A percentile compares a stretch with the other conserved stretches of the same genome.
Evolutionary conservation across 2,113 vertebrate species (phyloP).

Genomic region (Salvelinus namaycush): DNA sequence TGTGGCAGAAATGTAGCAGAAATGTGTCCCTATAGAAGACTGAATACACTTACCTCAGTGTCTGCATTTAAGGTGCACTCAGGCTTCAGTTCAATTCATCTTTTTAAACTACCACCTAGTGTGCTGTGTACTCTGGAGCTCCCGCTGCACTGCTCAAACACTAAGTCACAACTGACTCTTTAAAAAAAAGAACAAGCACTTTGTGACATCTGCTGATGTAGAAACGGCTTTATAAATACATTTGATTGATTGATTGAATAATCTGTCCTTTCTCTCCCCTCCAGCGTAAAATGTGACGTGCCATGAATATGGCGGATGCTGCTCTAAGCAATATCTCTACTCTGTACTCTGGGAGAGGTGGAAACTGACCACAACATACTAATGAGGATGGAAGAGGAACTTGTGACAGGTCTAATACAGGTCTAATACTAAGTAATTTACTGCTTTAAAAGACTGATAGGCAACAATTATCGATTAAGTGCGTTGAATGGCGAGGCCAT

Average conservation of each 20-base stretch:
- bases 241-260: no score
- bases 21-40: no score
- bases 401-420: not conserved
- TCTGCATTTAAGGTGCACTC: not conserved
- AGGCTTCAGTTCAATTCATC: constrained; percentile 8
- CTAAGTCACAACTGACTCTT: not conserved
- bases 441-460: not conserved
- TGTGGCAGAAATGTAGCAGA: no score
- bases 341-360: not conserved
- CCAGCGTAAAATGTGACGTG: not conserved
- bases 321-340: no score
- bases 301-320: no score
- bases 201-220: no score
- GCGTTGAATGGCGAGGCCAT: constrained; percentile 4
- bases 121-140: not conserved
- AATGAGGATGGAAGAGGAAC: not conserved
- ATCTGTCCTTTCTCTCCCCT: constrained; percentile 21
- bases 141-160: constrained; percentile 5
- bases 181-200: constrained; percentile 7
- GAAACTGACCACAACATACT: no score
- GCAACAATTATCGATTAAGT: constrained; percentile 30
- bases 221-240: no score
- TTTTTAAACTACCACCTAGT: constrained; percentile 5
- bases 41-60: no score
- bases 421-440: constrained; percentile 4